Percentiles rank a stretch among this genome's conserved stretches.
These are phyloP conservation scores for Teinopalpus imperialis DNA, from an alignment of 2,888 invertebrate genomes.

Conservation along the genomic window DNA sequence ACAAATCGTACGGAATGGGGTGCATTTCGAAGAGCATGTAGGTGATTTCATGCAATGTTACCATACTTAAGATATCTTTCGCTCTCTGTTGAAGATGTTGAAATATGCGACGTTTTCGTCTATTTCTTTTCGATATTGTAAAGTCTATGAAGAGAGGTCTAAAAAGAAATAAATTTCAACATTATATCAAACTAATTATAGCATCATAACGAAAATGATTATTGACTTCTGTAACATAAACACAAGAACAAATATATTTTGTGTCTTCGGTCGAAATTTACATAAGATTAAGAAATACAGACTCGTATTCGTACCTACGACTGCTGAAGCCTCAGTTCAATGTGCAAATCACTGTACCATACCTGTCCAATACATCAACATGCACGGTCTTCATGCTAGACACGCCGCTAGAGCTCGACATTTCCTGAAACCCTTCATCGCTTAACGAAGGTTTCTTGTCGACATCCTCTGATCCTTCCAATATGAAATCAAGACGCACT, in stretches of 20 bases:
- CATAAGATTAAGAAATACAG: too few species aligned
- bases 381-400: conserved; percentile 57
- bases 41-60: conserved; percentile 70
- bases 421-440: conserved; percentile 73
- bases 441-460: conserved; percentile 55
- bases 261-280: too few species aligned
- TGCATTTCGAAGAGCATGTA: conserved; percentile 71
- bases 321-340: too few species aligned
- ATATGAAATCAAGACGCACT: conserved; percentile 50
- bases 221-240: too few species aligned
- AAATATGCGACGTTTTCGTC: conserved; percentile 48
- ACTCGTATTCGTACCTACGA: too few species aligned
- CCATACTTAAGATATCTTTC: conserved; percentile 63
- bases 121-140: conserved; percentile 54
- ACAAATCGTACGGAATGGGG: conserved; percentile 73
- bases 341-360: too few species aligned
- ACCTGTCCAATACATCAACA: conserved; percentile 58
- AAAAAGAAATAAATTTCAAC: conserved; percentile 41
- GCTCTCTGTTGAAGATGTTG: conserved; percentile 60
- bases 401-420: conserved; percentile 59
- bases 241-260: too few species aligned
- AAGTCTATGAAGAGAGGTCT: conserved; percentile 69
- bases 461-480: conserved; percentile 48
- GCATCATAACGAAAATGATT: too few species aligned
- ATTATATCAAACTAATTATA: too few species aligned